Base-by-base conservation (phyloP, 2,113 vertebrate genomes). In the Anser cygnoides region DNA sequence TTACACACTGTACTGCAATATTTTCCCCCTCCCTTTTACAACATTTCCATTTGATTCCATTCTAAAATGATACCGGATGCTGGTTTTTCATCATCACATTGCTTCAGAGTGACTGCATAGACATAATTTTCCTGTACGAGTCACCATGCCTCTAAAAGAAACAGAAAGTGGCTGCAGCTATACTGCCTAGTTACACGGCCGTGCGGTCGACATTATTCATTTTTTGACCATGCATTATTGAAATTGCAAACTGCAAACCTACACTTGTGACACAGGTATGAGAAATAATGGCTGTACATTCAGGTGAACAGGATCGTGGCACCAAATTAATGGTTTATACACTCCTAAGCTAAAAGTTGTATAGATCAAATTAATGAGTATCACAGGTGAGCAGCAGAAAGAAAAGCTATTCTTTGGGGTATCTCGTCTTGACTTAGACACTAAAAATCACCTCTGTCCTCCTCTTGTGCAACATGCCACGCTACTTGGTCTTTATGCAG, bases 381-480 rank as follows among this genome's bases (percentile, higher is more conserved):
- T 86, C 63, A 74, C 66, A 85, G 37, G 31, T 59, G 54, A 94
- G 73, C n/a, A 95, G 83, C 16, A 29, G 37, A 70, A 90, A 74
- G 17, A 14, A 88, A 87, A 23, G 19, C 4, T 41, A 11, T 58
- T 76, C 72, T 89, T 94, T 92, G 84, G 79, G 57, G 57, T 96
- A 93, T 96, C 93, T 92, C 71, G n/a, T 86, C 89, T 93, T 96
- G 77, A 93, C 81, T 93, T 80, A 73, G 18, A 68, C 67, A 82
- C 85, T 52, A 87, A 89, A 94, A 90, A 54, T 80, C 86, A 77
- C 6, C 37, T 63, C 68, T 46, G 7, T 21, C 57, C 39, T 71
- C 43, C 21, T 44, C 25, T 58, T 37, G 41, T 74, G 71, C 80
- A 97, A 59, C 6, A 2, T 9, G 12, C 85, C 52, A 14, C 70